phyloP scores from a whole-genome alignment of 2,113 vertebrate species.

The Amblyopsis rosae region DNA sequence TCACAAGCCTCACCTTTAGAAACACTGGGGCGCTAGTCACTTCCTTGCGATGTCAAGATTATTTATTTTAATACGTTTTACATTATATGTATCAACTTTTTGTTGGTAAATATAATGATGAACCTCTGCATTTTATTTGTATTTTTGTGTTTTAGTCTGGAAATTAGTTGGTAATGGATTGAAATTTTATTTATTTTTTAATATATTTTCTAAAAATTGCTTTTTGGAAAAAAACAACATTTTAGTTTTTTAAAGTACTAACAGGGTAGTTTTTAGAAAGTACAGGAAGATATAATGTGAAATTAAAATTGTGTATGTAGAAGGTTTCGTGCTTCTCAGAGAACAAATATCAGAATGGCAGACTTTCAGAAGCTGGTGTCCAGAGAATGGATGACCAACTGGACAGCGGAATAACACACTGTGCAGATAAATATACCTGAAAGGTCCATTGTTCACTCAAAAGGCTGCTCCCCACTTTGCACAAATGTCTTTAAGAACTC shows the following conservation, averaged over 20 bases:
- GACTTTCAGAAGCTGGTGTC: background rate
- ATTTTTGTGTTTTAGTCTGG: conserved; percentile 13
- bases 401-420: background rate
- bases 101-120: conserved; percentile 23
- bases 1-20: conserved; percentile 3
- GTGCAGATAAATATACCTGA: background rate
- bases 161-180: too few species aligned
- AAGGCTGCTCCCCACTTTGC: background rate
- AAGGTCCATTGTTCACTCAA: background rate
- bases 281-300: background rate
- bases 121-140: conserved; percentile 26
- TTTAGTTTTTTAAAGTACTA: too few species aligned
- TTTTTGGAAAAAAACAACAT: conserved; percentile 17
- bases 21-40: background rate
- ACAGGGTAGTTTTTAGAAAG: background rate
- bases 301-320: background rate
- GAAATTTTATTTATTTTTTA: conserved; percentile 20
- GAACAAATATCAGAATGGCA: too few species aligned
- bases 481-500: conserved; percentile 4
- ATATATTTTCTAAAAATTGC: conserved; percentile 10
- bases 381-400: background rate
- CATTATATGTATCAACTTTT: conserved; percentile 12
- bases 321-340: too few species aligned
- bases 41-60: background rate
- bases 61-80: conserved; percentile 27